These are phyloP conservation scores for Junco hyemalis DNA, from an alignment of 2,113 vertebrate genomes.

Conservation along the genomic window DNA sequence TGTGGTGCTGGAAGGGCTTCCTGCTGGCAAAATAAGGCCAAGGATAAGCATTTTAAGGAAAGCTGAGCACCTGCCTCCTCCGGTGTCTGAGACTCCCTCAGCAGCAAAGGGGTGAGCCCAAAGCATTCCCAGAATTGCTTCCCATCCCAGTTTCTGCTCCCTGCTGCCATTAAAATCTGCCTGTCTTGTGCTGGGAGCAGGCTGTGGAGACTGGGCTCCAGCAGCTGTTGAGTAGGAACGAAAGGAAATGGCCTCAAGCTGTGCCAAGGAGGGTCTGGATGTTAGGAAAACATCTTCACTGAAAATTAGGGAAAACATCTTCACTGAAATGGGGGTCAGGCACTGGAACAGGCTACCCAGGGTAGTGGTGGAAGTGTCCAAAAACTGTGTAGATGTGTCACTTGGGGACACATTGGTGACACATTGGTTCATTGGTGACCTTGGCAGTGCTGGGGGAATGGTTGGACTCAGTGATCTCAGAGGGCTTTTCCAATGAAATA, in stretches of 20 bases:
- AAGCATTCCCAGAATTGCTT: not conserved
- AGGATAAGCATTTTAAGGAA: not conserved
- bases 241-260: not conserved
- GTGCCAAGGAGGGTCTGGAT: not conserved
- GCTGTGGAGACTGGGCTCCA: not conserved
- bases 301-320: not conserved
- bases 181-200: not conserved
- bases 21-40: constrained; percentile 18
- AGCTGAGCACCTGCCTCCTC: not conserved
- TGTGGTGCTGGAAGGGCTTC: not conserved
- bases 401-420: not conserved
- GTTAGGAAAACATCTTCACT: not conserved
- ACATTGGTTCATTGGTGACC: not conserved
- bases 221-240: not conserved
- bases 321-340: not conserved
- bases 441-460: not conserved
- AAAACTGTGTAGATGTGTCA: not conserved
- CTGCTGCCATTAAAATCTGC: not conserved
- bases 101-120: not conserved
- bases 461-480: not conserved
- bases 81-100: not conserved
- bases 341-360: not conserved
- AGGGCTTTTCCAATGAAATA: not conserved
- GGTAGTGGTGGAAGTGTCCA: not conserved
- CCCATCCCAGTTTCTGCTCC: not conserved